These are phyloP conservation scores for Lasioglossum leucozonium DNA, from an alignment of 2,888 invertebrate species.

Conservation along the genomic window DNA sequence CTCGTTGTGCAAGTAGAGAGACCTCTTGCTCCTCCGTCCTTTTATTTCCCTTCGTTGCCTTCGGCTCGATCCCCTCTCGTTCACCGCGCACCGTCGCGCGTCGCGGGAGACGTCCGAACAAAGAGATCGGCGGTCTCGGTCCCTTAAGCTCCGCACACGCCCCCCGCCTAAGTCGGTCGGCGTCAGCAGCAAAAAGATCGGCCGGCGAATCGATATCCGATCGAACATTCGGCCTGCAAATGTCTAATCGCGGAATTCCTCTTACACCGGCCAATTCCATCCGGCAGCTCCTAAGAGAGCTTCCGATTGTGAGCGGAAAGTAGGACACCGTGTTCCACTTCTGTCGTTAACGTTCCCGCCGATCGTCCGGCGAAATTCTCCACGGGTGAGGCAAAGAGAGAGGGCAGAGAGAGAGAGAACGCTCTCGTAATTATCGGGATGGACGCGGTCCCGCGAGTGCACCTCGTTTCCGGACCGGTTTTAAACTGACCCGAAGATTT, in stretches of 20 bases:
- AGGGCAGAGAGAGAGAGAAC: neutral
- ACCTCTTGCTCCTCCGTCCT: conserved; percentile 47
- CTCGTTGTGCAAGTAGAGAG: conserved; percentile 54
- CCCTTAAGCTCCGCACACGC: neutral
- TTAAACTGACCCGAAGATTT: conserved; percentile 59
- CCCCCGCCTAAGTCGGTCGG: conserved; percentile 37
- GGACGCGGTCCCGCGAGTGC: conserved; percentile 62
- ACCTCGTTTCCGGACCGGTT: conserved; percentile 39
- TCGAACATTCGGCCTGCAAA: conserved; percentile 49
- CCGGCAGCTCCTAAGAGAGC: conserved; percentile 47
- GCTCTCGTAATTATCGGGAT: conserved; percentile 60
- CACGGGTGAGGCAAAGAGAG: neutral
- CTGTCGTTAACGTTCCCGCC: conserved; percentile 25
- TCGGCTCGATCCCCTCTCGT: conserved; percentile 31
- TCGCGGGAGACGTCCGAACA: conserved; percentile 69
- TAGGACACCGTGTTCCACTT: conserved; percentile 63
- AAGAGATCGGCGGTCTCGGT: conserved; percentile 65
- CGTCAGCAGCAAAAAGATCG: conserved; percentile 47
- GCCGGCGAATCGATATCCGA: conserved; percentile 43
- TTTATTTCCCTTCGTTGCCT: conserved; percentile 48
- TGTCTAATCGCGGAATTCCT: conserved; percentile 61
- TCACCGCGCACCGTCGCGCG: conserved; percentile 3
- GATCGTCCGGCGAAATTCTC: conserved; percentile 34
- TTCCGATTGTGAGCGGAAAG: conserved; percentile 54
- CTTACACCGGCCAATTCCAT: conserved; percentile 39